These are phyloP conservation scores for Heliothis virescens DNA, from an alignment of 1,140 invertebrate species.

Conservation along the genomic window DNA sequence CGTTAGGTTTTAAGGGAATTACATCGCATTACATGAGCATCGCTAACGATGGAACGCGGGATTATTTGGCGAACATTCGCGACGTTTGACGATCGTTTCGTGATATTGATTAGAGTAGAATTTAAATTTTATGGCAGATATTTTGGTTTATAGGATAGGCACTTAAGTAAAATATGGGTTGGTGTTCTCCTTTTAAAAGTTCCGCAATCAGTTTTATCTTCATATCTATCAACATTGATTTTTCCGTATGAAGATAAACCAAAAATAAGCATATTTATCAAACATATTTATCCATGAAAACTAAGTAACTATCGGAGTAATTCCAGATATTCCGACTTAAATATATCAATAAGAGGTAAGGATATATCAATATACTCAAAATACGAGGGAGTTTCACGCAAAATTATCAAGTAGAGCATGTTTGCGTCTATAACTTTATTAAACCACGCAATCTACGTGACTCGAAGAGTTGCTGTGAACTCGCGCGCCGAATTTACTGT, in stretches of 20 bases:
- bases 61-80: constrained; percentile 9
- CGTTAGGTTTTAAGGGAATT: no score
- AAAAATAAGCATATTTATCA: no score
- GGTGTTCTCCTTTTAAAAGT: no score
- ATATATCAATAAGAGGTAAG: background rate
- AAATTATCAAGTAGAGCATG: background rate
- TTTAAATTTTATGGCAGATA: background rate
- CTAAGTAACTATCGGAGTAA: background rate
- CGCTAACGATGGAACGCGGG: constrained; percentile 8
- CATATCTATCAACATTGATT: no score
- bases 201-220: no score
- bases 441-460: constrained; percentile 1
- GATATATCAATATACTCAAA: background rate
- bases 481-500: background rate
- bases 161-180: no score
- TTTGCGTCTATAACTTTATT: constrained; percentile 1
- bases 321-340: background rate
- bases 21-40: constrained; percentile 24
- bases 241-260: no score
- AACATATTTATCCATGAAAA: no score
- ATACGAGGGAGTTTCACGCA: background rate
- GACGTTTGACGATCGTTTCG: background rate
- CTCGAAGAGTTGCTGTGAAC: background rate
- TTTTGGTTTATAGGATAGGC: background rate
- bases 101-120: background rate